A percentile compares a stretch with the other conserved stretches of the same genome.
Evolutionary conservation across 2,797 vertebrate species (phyloP).

Genomic region (Hippocampus kuda): DNA sequence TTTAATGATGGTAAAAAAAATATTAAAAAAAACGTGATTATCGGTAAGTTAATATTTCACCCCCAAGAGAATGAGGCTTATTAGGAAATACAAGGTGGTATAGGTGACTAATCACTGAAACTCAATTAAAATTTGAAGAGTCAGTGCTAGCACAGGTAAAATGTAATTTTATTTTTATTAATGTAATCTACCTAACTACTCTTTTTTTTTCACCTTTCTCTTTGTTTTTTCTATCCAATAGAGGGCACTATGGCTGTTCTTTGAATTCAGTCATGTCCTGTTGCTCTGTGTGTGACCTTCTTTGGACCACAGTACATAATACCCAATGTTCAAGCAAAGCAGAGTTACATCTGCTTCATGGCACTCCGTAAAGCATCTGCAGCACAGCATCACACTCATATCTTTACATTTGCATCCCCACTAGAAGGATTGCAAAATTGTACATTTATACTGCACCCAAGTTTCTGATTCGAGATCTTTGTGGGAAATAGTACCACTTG

Average conservation of each 20-base stretch:
- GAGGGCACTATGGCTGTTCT: conserved; percentile 67
- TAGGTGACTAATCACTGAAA: background rate
- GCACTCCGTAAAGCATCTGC: conserved; percentile 52
- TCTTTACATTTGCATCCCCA: conserved; percentile 21
- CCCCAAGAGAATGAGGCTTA: background rate
- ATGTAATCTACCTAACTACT: conserved; percentile 16
- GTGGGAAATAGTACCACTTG: background rate
- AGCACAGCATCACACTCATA: conserved; percentile 27
- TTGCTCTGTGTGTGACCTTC: conserved; percentile 16
- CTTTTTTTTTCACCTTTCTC: conserved; percentile 2
- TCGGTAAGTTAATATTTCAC: no score
- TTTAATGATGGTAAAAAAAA: background rate
- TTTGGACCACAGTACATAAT: background rate
- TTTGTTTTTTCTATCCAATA: conserved; percentile 46
- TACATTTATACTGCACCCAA: conserved; percentile 29
- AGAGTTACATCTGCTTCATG: conserved; percentile 57
- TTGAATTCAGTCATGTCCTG: conserved; percentile 15
- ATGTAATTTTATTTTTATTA: conserved; percentile 26
- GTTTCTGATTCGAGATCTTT: conserved; percentile 16
- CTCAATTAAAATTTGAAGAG: background rate
- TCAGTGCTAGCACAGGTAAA: background rate
- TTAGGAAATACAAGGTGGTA: background rate
- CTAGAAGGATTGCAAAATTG: conserved; percentile 25
- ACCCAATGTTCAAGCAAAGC: conserved; percentile 51
- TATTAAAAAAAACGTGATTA: no score